A percentile compares a stretch with the other conserved stretches of the same genome.
These are phyloP conservation scores for Drosophila ochracea DNA, from an alignment of 2,888 invertebrate species.

Conservation along the genomic window DNA sequence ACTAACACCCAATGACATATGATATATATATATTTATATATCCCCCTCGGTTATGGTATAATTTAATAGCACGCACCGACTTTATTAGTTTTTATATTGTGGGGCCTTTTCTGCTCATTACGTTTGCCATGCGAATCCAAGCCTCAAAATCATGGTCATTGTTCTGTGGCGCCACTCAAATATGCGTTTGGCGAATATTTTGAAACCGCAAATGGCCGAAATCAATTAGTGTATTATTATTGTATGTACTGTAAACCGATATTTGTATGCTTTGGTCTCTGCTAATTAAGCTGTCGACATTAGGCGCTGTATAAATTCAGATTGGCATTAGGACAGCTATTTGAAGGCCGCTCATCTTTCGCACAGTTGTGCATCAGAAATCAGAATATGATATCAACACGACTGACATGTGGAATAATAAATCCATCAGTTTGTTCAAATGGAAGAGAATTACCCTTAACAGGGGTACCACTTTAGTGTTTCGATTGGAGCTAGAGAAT, in stretches of 20 bases:
- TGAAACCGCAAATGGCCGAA: slow-evolving; percentile 48
- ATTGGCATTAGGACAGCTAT: slow-evolving; percentile 14
- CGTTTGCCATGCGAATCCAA: slow-evolving; percentile 31
- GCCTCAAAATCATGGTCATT: slow-evolving; percentile 28
- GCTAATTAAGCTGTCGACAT: slow-evolving; percentile 56
- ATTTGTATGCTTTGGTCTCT: slow-evolving; percentile 37
- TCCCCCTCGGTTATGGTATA: neutral
- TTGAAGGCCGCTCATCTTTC: neutral
- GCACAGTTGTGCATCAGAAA: neutral
- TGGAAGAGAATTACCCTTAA: neutral
- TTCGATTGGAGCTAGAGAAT: neutral
- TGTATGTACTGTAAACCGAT: slow-evolving; percentile 38
- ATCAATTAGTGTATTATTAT: slow-evolving; percentile 56
- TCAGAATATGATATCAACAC: neutral
- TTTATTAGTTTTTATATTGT: slow-evolving; percentile 21
- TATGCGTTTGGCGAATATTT: slow-evolving; percentile 29
- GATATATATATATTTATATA: neutral
- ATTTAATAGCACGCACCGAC: slow-evolving; percentile 42
- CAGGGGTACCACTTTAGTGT: neutral
- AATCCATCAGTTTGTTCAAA: neutral
- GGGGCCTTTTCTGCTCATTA: slow-evolving; percentile 10
- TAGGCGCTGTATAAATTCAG: slow-evolving; percentile 10
- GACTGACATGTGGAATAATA: neutral
- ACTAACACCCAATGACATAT: neutral
- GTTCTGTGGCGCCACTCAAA: slow-evolving; percentile 18